Evolutionary conservation across 2,113 vertebrate species (phyloP), one percentile per base, ranked within the genome.

Genomic region (Alexandromys fortis): DNA sequence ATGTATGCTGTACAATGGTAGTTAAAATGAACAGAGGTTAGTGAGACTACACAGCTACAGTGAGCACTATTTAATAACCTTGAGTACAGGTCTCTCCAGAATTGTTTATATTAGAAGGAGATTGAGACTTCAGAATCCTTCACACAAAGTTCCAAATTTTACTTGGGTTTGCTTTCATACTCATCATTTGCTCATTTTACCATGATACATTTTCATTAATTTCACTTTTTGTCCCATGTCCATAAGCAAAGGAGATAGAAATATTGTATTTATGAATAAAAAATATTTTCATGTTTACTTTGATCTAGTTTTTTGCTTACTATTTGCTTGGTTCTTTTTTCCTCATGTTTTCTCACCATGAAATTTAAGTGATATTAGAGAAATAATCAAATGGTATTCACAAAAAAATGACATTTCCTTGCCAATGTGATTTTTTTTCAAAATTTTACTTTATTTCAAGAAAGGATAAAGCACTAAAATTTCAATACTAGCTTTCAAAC

Each of bases 101-200:
- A 65, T 45, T 63, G 58, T n/a, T 8, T 70, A 1, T 21, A 6
- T 86, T 65, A 24, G 7, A 61, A 89, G 11, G 13, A 85, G 61
- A 81, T 89, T 86, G 85, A 81, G 38, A 88, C 28, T 75, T 76
- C 16, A 73, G 9, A 58, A 83, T 58, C 81, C 68, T 82, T 76
- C 86, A 76, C 33, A 82, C 24, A 5, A 81, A 91, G 42, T 82
- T 87, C 19, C 14, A 77, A 67, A 92, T 86, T 91, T 89, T 89
- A 81, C 61, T 17, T 4, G 65, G 7, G 65, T 89, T 95, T 89
- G 1, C 30, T 11, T 78, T 81, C 7, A 52, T 52, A 55, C 63
- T 94, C 28, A 55, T 19, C 24, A 87, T 81, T 82, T 92, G 35
- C 35, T 24, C 3, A 55, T 92, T 88, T 91, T 6, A 72, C 47